Conservation (phyloP, 2,113 vertebrate species). For the Alaudala cheleensis region DNA sequence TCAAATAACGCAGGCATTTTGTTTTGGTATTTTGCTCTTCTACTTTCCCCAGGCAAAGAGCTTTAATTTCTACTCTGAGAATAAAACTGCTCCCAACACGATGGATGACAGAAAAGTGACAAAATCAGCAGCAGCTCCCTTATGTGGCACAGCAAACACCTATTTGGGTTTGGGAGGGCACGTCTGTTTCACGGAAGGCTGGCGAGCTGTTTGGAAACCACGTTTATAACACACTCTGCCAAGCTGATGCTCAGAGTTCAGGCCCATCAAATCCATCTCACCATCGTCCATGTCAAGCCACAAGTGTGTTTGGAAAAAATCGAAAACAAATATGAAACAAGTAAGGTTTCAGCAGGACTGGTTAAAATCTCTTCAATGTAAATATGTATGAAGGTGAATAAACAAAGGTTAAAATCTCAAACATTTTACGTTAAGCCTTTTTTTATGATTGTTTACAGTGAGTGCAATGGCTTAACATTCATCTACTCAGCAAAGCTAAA, state of each 20-base stretch:
- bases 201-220: constrained; percentile 66
- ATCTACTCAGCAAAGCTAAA: constrained; percentile 53
- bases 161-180: constrained; percentile 63
- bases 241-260: constrained; percentile 65
- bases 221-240: constrained; percentile 59
- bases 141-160: constrained; percentile 43
- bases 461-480: constrained; percentile 50
- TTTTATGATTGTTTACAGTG: constrained; percentile 25
- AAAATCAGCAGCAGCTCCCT: constrained; percentile 53
- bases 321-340: constrained; percentile 68
- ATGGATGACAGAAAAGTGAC: constrained; percentile 60
- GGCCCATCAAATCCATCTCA: constrained; percentile 71
- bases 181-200: constrained; percentile 56
- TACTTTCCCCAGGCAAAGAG: constrained; percentile 57
- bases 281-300: constrained; percentile 68
- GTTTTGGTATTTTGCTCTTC: constrained; percentile 62
- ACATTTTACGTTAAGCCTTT: constrained; percentile 48
- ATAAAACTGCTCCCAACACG: constrained; percentile 60
- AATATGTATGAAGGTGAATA: constrained; percentile 67
- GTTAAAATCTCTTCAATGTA: constrained; percentile 63
- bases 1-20: constrained; percentile 63
- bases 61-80: constrained; percentile 68
- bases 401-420: constrained; percentile 62
- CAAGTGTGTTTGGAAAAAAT: constrained; percentile 69
- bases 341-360: constrained; percentile 68